These are phyloP conservation scores for Campoplex nolae DNA, from an alignment of 2,888 invertebrate species.

Conservation along the genomic window DNA sequence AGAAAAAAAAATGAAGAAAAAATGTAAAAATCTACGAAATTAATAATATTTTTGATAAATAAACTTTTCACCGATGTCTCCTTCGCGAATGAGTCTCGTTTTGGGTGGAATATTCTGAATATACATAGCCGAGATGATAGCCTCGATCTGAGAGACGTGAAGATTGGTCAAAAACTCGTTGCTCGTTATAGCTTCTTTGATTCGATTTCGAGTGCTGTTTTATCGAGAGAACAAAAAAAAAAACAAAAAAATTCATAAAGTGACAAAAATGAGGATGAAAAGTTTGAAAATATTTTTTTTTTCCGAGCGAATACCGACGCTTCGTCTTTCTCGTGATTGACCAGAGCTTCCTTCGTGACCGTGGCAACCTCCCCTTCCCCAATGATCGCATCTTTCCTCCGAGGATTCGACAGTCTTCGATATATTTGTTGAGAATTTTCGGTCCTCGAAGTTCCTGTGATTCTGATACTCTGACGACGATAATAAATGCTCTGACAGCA, in stretches of 20 bases:
- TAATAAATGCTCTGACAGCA: constrained; percentile 59
- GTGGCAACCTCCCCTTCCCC: constrained; percentile 69
- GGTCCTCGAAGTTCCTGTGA: constrained; percentile 10
- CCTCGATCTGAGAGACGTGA: constrained; percentile 89
- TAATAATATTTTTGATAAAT: not conserved
- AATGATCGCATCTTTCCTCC: constrained; percentile 74
- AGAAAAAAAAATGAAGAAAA: not conserved
- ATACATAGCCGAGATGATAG: constrained; percentile 92
- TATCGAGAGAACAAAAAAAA: no score
- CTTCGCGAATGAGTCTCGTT: constrained; percentile 91
- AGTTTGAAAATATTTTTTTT: not conserved
- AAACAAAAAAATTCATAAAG: no score
- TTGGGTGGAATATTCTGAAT: constrained; percentile 88
- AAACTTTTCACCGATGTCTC: constrained; percentile 87
- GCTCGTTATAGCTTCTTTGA: constrained; percentile 89
- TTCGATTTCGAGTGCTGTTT: constrained; percentile 87
- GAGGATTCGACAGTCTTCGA: constrained; percentile 65
- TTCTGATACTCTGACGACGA: constrained; percentile 48
- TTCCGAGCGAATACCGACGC: constrained; percentile 66
- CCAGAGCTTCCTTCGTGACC: constrained; percentile 12
- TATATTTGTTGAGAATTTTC: constrained; percentile 70
- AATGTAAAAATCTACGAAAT: not conserved
- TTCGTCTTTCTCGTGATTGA: constrained; percentile 67
- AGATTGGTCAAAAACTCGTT: constrained; percentile 93
- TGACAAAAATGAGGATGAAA: not conserved